These are phyloP conservation scores for Caenorhabditis sp. DNA, from an alignment of 2,888 invertebrate species.

Conservation along the genomic window DNA sequence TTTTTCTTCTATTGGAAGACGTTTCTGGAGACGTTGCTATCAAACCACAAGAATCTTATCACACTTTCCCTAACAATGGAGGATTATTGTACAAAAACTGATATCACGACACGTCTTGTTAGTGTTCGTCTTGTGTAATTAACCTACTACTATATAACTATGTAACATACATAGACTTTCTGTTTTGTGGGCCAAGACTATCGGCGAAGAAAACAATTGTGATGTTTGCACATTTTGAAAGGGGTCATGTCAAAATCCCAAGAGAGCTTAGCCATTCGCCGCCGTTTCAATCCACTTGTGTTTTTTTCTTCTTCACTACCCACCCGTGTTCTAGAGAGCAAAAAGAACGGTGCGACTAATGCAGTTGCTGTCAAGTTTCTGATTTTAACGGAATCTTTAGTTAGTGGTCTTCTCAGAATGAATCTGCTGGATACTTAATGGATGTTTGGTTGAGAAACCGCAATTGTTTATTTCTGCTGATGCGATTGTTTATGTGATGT, in stretches of 20 bases:
- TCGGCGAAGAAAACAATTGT: conserved; percentile 35
- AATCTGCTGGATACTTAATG: conserved; percentile 15
- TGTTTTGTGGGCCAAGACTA: background rate
- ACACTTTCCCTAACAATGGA: conserved; percentile 24
- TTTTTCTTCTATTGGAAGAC: background rate
- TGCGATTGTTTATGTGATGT: conserved; percentile 52
- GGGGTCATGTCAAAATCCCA: conserved; percentile 62
- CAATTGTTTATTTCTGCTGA: conserved; percentile 46
- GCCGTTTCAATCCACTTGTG: conserved; percentile 59
- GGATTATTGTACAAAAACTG: conserved; percentile 41
- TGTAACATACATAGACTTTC: background rate
- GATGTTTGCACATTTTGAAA: conserved; percentile 64
- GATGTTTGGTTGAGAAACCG: conserved; percentile 8
- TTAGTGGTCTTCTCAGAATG: conserved; percentile 2
- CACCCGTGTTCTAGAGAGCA: conserved; percentile 35
- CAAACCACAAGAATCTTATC: conserved; percentile 38
- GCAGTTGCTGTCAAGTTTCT: conserved; percentile 3
- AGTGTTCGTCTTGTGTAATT: conserved; percentile 23
- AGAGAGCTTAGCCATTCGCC: conserved; percentile 49
- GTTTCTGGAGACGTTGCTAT: background rate
- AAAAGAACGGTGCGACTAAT: conserved; percentile 19
- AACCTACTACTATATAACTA: conserved; percentile 20
- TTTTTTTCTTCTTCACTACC: conserved; percentile 33
- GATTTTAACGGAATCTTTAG: background rate
- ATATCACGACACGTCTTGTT: conserved; percentile 25